Conservation (phyloP, 1,140 invertebrate species). For the Bactericera cockerelli region DNA sequence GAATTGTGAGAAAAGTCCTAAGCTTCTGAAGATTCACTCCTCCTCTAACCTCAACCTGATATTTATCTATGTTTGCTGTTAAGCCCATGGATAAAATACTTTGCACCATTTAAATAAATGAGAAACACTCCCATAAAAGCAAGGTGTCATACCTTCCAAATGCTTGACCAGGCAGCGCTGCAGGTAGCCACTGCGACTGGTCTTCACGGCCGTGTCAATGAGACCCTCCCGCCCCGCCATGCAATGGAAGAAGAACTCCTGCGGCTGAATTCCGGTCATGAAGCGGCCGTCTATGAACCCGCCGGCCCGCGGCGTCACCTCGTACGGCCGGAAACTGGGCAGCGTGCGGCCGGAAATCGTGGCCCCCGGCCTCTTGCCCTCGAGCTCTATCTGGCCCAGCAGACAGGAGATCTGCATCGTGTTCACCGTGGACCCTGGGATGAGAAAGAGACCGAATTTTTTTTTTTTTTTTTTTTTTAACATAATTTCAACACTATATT, state of each 20-base stretch:
- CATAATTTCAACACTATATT: conserved; percentile 77
- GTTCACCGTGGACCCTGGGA: conserved; percentile 91
- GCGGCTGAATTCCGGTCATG: conserved; percentile 90
- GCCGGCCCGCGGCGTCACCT: conserved; percentile 78
- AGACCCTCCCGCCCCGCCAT: conserved; percentile 97
- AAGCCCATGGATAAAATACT: too few relatives aligned
- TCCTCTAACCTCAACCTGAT: too few relatives aligned
- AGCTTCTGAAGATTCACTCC: too few relatives aligned
- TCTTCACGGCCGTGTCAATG: conserved; percentile 77
- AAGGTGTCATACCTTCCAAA: conserved; percentile 55
- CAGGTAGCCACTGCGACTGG: conserved; percentile 92
- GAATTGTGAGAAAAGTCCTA: too few relatives aligned
- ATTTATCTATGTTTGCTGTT: too few relatives aligned
- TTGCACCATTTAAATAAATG: too few relatives aligned
- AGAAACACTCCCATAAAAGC: too few relatives aligned
- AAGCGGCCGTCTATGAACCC: conserved; percentile 94
- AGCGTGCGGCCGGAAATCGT: conserved; percentile 86
- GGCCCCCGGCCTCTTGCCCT: conserved; percentile 88
- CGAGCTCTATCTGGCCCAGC: conserved; percentile 94
- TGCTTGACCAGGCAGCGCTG: conserved; percentile 97
- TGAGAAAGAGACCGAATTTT: conserved; percentile 67
- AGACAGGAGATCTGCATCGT: conserved; percentile 95
- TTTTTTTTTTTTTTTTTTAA: too few relatives aligned
- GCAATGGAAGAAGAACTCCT: conserved; percentile 99
- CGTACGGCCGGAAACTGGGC: conserved; percentile 84